A percentile compares a stretch with the other conserved stretches of the same genome.
Conservation (phyloP, 2,888 invertebrate genomes). For the Cerastoderma edule region DNA sequence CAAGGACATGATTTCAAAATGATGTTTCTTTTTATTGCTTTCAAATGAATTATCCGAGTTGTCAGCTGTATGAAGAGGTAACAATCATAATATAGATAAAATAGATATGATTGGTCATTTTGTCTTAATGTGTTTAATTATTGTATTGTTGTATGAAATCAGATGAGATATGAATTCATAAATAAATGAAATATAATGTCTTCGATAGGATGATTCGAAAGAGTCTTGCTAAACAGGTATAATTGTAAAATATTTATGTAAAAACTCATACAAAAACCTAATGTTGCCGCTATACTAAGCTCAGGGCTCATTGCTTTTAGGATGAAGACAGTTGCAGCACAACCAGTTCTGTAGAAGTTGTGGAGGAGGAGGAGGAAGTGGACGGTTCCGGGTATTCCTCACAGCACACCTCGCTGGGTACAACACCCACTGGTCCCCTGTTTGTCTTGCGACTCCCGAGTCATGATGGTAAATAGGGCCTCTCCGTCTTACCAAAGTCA, state of each 20-base stretch:
- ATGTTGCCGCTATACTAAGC: neutral
- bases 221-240: neutral
- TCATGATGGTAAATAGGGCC: slow-evolving; percentile 12
- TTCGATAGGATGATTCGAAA: neutral
- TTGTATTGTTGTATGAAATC: neutral
- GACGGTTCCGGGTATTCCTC: neutral
- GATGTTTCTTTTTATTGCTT: neutral
- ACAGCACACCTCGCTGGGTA: slow-evolving; percentile 24
- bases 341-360: slow-evolving; percentile 44
- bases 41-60: neutral
- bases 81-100: too few relatives aligned
- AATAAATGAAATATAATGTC: neutral
- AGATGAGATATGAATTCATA: neutral
- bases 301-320: neutral
- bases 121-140: too few relatives aligned
- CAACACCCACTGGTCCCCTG: slow-evolving; percentile 8
- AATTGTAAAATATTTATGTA: neutral
- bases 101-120: too few relatives aligned
- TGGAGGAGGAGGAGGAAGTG: slow-evolving; percentile 35
- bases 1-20: neutral
- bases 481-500: neutral
- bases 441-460: slow-evolving; percentile 38
- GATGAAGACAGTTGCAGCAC: slow-evolving; percentile 40
- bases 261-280: neutral
- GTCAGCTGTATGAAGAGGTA: neutral